A percentile compares a stretch with the other conserved stretches of the same genome.
Evolutionary conservation across 1,140 invertebrate species (phyloP).

Genomic region (Bathynomus jamesi): DNA sequence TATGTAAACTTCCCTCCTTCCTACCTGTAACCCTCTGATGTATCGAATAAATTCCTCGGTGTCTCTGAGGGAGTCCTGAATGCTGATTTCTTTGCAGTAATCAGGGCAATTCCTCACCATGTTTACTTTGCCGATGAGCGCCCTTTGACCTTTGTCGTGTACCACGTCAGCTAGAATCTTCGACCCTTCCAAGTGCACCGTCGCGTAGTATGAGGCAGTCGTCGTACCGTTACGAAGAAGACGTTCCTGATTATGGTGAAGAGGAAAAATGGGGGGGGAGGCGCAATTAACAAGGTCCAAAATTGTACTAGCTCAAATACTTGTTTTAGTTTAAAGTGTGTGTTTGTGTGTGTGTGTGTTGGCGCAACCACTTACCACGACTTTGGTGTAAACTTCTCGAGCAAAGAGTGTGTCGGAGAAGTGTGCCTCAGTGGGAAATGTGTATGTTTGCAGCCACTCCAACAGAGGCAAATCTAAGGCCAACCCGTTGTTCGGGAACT

Average conservation of each 20-base stretch:
- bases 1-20: too few species aligned
- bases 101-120: slow-evolving; percentile 60
- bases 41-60: slow-evolving; percentile 46
- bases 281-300: background rate
- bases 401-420: slow-evolving; percentile 64
- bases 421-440: slow-evolving; percentile 70
- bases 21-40: slow-evolving; percentile 30
- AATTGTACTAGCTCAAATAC: too few species aligned
- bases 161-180: slow-evolving; percentile 60
- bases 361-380: slow-evolving; percentile 49
- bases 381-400: slow-evolving; percentile 58
- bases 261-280: background rate
- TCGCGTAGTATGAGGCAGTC: slow-evolving; percentile 78
- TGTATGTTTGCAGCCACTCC: slow-evolving; percentile 78
- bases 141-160: slow-evolving; percentile 62
- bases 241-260: slow-evolving; percentile 50
- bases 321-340: too few species aligned
- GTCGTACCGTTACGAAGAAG: slow-evolving; percentile 66
- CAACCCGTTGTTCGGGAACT: slow-evolving; percentile 72
- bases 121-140: slow-evolving; percentile 79
- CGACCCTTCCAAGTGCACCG: slow-evolving; percentile 64
- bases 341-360: too few species aligned
- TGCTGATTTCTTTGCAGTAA: slow-evolving; percentile 52
- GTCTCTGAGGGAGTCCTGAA: slow-evolving; percentile 49
- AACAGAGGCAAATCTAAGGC: slow-evolving; percentile 69